phyloP scores from a whole-genome alignment of 2,113 vertebrate species.

The Chunga burmeisteri region DNA sequence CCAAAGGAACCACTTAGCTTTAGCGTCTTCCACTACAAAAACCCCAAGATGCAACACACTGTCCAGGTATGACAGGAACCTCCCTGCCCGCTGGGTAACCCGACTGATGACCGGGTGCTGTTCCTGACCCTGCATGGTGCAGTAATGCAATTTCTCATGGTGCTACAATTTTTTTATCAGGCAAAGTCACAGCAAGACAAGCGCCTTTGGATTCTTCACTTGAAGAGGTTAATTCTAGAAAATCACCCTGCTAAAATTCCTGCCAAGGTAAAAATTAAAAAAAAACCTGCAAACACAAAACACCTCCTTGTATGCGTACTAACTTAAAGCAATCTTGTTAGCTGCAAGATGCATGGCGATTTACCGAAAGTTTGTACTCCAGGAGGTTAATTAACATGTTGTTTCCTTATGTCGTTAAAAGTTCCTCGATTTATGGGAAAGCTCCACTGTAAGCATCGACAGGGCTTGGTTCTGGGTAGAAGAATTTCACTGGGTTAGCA shows the following conservation, averaged over 20 bases:
- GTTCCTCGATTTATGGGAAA: not conserved
- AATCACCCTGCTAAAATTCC: slow-evolving; percentile 98
- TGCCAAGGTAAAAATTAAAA: slow-evolving; percentile 84
- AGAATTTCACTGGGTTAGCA: not conserved
- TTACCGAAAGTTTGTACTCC: not conserved
- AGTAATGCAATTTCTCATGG: not conserved
- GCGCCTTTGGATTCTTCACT: slow-evolving; percentile 94
- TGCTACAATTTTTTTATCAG: slow-evolving; percentile 64
- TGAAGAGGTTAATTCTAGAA: slow-evolving; percentile 97
- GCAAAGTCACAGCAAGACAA: slow-evolving; percentile 97
- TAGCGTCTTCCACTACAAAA: slow-evolving; percentile 98
- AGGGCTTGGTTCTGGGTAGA: not conserved
- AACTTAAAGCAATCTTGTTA: not conserved
- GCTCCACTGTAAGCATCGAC: not conserved
- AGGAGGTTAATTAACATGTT: not conserved
- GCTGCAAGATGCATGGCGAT: not conserved
- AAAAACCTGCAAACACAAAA: not conserved
- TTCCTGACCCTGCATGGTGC: not conserved
- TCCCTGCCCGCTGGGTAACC: not conserved
- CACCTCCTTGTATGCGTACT: not conserved
- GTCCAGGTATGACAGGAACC: slow-evolving; percentile 85
- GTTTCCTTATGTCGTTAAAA: not conserved
- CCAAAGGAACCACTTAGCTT: slow-evolving; percentile 97
- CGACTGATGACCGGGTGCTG: not conserved
- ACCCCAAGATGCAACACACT: slow-evolving; percentile 97